Base-by-base conservation (phyloP, 1,140 invertebrate species). In the Drosophila aff. region DNA sequence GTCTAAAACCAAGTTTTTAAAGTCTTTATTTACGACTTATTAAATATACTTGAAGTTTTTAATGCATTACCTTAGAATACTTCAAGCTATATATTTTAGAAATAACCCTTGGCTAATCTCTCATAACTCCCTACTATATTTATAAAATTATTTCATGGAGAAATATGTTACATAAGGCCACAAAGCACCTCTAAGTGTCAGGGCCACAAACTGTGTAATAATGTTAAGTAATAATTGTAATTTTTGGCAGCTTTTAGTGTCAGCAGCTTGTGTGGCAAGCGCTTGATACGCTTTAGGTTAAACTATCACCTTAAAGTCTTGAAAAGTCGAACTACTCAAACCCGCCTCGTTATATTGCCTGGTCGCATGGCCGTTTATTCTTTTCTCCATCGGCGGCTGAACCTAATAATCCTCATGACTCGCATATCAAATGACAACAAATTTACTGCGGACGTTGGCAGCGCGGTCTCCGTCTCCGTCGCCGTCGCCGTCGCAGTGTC, bases 401-500 rank as follows among this genome's bases (percentile, higher is more conserved):
- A 90, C 85, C 85, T 90, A 90, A 90, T 90, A 90, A 90, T 90
- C 85, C 85, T 90, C 85, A 90, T 90, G 85, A 90, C 85, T 90
- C 85, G 85, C 85, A 90, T 90, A 90, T 90, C 85, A 90, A 90
- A 90, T 90, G 85, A 90, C 85, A 90, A 90, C 85, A 90, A 90
- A 90, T 90, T 90, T 85, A 91, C 81, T 85, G 38, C 86, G 80
- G 85, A 79, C 76, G 79, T 36, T 81, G 82, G 53, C 63, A 44
- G 40, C 52, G 64, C 41, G 40, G 38, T 23, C 16, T 31, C 26
- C 4, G 26, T 18, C 8, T 7, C 31, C 31, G 31, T 36, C 33
- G 10, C 7, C 23, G 31, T 0, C 21, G 47, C 41, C 9, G 6
- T 31, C 75, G 74, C 75, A 79, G 84, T 89, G 85, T 89, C 84